These are phyloP conservation scores for Nannobrachium achirus DNA, from an alignment of 2,113 vertebrate species.

Conservation along the genomic window DNA sequence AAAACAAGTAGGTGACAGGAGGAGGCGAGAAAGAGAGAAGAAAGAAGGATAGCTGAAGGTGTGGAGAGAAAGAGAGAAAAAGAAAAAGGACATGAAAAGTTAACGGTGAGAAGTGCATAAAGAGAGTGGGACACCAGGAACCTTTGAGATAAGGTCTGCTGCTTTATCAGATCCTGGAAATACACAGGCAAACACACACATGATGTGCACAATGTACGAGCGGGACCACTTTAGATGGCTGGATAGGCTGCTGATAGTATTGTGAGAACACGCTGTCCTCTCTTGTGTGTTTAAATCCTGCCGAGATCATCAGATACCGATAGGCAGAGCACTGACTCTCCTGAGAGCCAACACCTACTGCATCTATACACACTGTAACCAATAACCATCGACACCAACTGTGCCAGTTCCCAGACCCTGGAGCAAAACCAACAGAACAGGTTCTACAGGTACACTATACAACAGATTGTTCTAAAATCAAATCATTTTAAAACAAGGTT, in stretches of 20 bases:
- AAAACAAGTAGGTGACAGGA: not conserved
- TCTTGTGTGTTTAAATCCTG: slow-evolving; percentile 11
- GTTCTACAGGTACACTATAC: not conserved
- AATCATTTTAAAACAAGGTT: no score
- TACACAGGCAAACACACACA: slow-evolving; percentile 19
- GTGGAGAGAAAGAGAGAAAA: not conserved
- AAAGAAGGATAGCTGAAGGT: slow-evolving; percentile 3
- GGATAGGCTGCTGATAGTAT: slow-evolving; percentile 27
- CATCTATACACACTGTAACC: not conserved
- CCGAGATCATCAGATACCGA: slow-evolving; percentile 52
- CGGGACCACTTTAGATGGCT: slow-evolving; percentile 24
- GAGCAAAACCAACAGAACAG: not conserved
- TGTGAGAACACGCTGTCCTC: slow-evolving; percentile 40
- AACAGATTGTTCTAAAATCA: no score
- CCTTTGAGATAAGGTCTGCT: slow-evolving; percentile 51
- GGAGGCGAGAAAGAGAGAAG: not conserved
- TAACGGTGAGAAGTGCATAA: slow-evolving; percentile 9
- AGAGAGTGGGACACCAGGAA: slow-evolving; percentile 29
- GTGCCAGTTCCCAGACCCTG: not conserved
- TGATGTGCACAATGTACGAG: slow-evolving; percentile 23
- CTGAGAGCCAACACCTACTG: slow-evolving; percentile 17
- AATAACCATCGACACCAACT: not conserved
- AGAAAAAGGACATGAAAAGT: not conserved
- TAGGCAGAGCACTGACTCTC: slow-evolving; percentile 35
- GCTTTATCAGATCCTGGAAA: slow-evolving; percentile 52